Conservation (phyloP, 2,113 vertebrate species). For the Anolis sagrei region DNA sequence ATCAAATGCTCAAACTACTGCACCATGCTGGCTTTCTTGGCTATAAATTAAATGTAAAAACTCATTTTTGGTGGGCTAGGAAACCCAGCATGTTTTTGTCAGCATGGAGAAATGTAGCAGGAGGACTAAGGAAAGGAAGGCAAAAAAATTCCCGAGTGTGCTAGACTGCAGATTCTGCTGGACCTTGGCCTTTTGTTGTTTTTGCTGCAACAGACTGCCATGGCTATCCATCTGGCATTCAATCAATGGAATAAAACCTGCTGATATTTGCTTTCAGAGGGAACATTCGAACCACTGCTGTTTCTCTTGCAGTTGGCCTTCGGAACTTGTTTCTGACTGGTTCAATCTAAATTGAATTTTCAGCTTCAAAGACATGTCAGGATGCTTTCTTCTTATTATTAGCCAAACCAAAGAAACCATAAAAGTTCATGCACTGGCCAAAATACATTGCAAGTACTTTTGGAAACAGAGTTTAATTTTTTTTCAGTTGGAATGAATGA, state of each 20-base stretch:
- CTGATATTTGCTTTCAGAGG: not conserved
- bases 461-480: slow-evolving; percentile 5
- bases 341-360: slow-evolving; percentile 22
- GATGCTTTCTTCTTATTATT: not conserved
- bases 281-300: not conserved
- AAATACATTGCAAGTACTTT: slow-evolving; percentile 4
- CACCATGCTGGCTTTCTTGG: too few species aligned
- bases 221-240: not conserved
- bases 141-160: too few species aligned
- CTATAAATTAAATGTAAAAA: too few species aligned
- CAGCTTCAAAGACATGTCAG: slow-evolving; percentile 2
- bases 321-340: not conserved
- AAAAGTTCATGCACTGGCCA: slow-evolving; percentile 12
- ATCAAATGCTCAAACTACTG: too few species aligned
- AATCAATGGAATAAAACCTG: not conserved
- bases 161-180: too few species aligned
- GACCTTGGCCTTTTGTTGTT: not conserved
- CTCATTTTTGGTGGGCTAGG: too few species aligned
- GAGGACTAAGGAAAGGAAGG: too few species aligned
- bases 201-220: not conserved
- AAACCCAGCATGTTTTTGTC: too few species aligned
- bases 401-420: slow-evolving; percentile 30
- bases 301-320: slow-evolving; percentile 16
- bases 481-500: slow-evolving; percentile 20
- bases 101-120: too few species aligned